A percentile compares a stretch with the other conserved stretches of the same genome.
Conservation (phyloP, 2,888 invertebrate genomes). For the Tyria jacobaeae region DNA sequence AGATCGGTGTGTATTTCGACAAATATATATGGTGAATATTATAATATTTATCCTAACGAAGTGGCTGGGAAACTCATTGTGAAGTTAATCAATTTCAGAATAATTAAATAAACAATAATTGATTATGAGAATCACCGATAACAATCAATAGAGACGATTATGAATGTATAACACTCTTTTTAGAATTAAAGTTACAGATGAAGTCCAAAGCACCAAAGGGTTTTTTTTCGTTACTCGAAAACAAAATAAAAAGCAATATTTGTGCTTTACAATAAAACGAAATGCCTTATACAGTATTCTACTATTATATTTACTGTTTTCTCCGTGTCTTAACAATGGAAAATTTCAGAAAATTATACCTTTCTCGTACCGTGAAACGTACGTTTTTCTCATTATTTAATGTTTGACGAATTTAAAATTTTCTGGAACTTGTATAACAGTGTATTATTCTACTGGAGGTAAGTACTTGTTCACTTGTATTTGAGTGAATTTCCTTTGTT, state of each 20-base stretch:
- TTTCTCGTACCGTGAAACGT: background rate
- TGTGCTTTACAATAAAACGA: too few relatives aligned
- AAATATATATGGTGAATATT: too few relatives aligned
- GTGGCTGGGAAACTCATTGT: too few relatives aligned
- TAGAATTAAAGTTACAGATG: background rate
- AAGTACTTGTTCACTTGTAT: background rate
- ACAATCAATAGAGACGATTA: background rate
- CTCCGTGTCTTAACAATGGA: background rate
- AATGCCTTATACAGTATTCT: background rate
- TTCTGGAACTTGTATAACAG: background rate
- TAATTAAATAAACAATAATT: background rate
- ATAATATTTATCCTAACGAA: too few relatives aligned
- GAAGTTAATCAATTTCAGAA: background rate
- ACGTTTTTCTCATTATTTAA: slow-evolving; percentile 5
- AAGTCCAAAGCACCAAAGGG: background rate
- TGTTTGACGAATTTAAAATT: background rate
- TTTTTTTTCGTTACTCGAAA: too few relatives aligned
- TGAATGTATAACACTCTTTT: background rate
- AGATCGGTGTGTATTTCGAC: too few relatives aligned
- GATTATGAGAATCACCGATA: background rate
- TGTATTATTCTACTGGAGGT: slow-evolving; percentile 3
- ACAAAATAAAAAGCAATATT: background rate
- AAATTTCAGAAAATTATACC: background rate
- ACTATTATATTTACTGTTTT: background rate
- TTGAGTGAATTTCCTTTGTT: background rate